Evolutionary conservation across 2,888 invertebrate species (phyloP), one percentile per base, ranked within the genome.

Genomic region (Elegia similella): DNA sequence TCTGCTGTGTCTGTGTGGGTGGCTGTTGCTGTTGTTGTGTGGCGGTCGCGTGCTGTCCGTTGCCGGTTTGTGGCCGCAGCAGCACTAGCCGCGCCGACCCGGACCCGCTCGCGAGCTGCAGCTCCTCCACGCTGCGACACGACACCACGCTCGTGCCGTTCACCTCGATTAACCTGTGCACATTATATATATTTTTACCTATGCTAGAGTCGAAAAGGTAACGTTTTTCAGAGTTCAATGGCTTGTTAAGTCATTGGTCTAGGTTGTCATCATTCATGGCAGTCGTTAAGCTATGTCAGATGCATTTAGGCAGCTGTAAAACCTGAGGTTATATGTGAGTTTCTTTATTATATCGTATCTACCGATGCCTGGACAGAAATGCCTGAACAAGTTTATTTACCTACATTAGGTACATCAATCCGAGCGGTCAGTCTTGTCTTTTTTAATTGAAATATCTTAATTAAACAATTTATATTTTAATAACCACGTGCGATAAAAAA

Each of bases 131-230:
- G 62, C 92, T 93, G 64, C 94, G 94, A 68, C 94, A 94, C 57
- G 93, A 93, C 58, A 95, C 85, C 53, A 96, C 94, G 43, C 95
- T 83, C 69, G 95, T 95, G 32, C 97, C 97, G 79, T 97, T 97
- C 55, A 97, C 95, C 86, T 97, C 97, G 62, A 97, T 82, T 68
- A 97, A 86, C 71, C 96, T 96, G 88, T 1, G 55, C 10, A 16
- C 5, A 2, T 12, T 12, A 38, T n/a, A 38, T 10, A 38, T n/a
- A 12, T 6, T 38, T 38, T n/a, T n/a, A n/a, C n/a, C n/a, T n/a
- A n/a, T n/a, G n/a, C n/a, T n/a, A n/a, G 23, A 23, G 5, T 2
- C 23, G 23, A 23, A 23, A 23, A 23, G n/a, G n/a, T n/a, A n/a
- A n/a, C n/a, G n/a, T n/a, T n/a, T n/a, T n/a, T n/a, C n/a, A n/a